Conservation (phyloP, 2,797 vertebrate genomes). For the Silurus lanzhouensis region DNA sequence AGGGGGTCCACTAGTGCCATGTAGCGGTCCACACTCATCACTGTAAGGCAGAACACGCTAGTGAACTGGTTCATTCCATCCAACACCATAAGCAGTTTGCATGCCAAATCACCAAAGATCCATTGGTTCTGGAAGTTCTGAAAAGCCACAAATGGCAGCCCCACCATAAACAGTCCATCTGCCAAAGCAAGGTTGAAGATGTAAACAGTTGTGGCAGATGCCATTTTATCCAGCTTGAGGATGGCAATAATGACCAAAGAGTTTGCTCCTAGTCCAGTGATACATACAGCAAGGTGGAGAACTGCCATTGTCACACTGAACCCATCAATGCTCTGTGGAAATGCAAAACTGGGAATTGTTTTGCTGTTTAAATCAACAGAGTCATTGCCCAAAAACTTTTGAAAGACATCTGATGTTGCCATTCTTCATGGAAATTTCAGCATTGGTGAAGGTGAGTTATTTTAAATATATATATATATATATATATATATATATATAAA, state of each 20-base stretch:
- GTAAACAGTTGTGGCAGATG: conserved; percentile 75
- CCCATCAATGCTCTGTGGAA: conserved; percentile 41
- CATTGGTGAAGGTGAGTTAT: conserved; percentile 1
- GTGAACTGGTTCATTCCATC: conserved; percentile 83
- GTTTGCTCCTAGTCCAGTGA: conserved; percentile 74
- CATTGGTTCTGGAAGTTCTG: conserved; percentile 74
- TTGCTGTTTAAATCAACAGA: conserved; percentile 44
- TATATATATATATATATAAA: too few relatives aligned
- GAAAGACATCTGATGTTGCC: conserved; percentile 53
- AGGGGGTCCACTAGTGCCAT: conserved; percentile 71
- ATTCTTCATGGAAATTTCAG: conserved; percentile 54
- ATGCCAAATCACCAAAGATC: conserved; percentile 71
- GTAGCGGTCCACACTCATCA: conserved; percentile 79
- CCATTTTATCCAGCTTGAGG: conserved; percentile 74
- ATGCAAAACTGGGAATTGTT: conserved; percentile 50
- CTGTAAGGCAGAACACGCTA: conserved; percentile 76
- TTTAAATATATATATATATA: background rate
- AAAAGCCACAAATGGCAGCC: conserved; percentile 75
- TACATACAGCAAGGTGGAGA: conserved; percentile 72
- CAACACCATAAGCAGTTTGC: conserved; percentile 76
- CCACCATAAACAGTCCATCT: conserved; percentile 79
- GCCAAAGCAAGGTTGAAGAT: conserved; percentile 78
- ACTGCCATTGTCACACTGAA: conserved; percentile 67
- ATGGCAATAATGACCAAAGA: conserved; percentile 69
- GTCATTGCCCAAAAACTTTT: conserved; percentile 50